phyloP scores from a whole-genome alignment of 2,888 invertebrate genomes.

The Eupithecia pulchellata region DNA sequence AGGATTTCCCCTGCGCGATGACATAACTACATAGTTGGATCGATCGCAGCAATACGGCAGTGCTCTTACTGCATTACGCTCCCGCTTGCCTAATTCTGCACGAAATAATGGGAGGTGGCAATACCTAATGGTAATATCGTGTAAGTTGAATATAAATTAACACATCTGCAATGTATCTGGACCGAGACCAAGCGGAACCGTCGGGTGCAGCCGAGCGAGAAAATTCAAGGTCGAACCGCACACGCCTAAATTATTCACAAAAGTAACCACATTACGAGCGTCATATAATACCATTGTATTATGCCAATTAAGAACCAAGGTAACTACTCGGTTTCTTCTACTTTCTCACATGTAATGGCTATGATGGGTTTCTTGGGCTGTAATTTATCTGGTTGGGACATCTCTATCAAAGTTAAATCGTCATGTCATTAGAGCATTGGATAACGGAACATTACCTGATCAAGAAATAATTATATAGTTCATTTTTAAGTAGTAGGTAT shows the following conservation, averaged over 20 bases:
- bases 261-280: conserved; percentile 53
- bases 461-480: not conserved
- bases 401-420: not conserved
- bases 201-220: conserved; percentile 67
- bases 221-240: conserved; percentile 71
- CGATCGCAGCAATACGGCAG: conserved; percentile 42
- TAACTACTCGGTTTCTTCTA: conserved; percentile 8
- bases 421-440: not conserved
- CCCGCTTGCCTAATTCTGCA: conserved; percentile 29
- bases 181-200: conserved; percentile 74
- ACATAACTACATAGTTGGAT: conserved; percentile 45
- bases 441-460: not conserved
- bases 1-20: conserved; percentile 43
- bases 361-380: not conserved
- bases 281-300: conserved; percentile 42
- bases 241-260: conserved; percentile 61
- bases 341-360: conserved; percentile 7
- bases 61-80: conserved; percentile 34
- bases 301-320: conserved; percentile 16
- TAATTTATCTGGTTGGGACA: not conserved
- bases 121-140: conserved; percentile 35
- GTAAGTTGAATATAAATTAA: conserved; percentile 57
- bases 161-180: conserved; percentile 65
- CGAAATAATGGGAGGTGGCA: conserved; percentile 32
- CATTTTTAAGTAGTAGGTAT: too few relatives aligned